phyloP scores from a whole-genome alignment of 2,888 invertebrate genomes.

The Pherbina coryleti region DNA sequence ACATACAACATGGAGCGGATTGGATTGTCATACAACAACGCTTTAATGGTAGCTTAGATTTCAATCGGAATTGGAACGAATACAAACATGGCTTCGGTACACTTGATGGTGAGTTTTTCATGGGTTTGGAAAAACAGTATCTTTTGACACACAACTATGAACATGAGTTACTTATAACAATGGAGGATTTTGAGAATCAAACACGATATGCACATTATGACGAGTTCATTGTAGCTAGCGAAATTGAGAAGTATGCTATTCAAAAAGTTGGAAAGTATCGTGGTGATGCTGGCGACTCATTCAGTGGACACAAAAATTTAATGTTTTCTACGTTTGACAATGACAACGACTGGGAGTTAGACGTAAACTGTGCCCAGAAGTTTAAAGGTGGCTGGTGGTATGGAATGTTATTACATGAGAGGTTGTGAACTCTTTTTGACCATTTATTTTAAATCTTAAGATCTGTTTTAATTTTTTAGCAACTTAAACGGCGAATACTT shows the following conservation, averaged over 20 bases:
- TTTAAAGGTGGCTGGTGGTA: constrained; percentile 58
- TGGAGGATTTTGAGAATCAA: constrained; percentile 44
- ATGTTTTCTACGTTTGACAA: constrained; percentile 56
- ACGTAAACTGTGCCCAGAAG: constrained; percentile 51
- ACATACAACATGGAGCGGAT: constrained; percentile 33
- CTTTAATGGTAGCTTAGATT: constrained; percentile 51
- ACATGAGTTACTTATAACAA: constrained; percentile 47
- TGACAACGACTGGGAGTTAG: constrained; percentile 56
- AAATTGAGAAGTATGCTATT: constrained; percentile 50
- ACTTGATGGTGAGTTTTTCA: constrained; percentile 52
- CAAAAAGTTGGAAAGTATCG: constrained; percentile 49
- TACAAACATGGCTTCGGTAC: constrained; percentile 54
- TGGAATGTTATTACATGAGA: constrained; percentile 52
- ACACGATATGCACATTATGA: constrained; percentile 52
- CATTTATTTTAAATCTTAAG: too few species aligned
- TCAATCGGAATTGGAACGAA: constrained; percentile 48
- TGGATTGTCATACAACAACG: constrained; percentile 55
- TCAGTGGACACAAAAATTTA: constrained; percentile 52
- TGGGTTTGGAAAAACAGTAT: constrained; percentile 54
- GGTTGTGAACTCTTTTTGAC: neutral
- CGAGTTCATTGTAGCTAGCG: constrained; percentile 51
- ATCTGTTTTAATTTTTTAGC: neutral
- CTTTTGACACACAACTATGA: constrained; percentile 46
- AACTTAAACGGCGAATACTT: constrained; percentile 8
- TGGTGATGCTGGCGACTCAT: constrained; percentile 53